phyloP scores from a whole-genome alignment of 2,888 invertebrate species.

The Mimachlamys varia region DNA sequence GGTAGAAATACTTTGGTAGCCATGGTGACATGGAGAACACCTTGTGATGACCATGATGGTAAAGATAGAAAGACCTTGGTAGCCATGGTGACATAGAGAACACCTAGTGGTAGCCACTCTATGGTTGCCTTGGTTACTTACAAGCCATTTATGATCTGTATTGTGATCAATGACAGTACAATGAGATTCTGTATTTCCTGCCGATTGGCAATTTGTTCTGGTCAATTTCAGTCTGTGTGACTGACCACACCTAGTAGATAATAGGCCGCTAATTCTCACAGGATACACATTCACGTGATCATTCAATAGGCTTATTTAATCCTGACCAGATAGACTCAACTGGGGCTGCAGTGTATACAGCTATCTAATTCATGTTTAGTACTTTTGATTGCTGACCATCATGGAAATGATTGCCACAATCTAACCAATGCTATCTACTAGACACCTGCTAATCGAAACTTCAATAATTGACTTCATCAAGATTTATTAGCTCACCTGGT shows the following conservation, averaged over 20 bases:
- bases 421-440: no score
- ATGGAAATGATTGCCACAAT: no score
- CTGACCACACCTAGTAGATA: neutral
- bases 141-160: neutral
- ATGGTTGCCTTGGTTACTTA: no score
- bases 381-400: no score
- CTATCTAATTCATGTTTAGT: no score
- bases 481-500: no score
- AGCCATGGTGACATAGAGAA: neutral
- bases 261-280: neutral
- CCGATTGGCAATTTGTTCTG: conserved; percentile 5
- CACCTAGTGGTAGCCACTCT: neutral
- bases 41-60: neutral
- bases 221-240: neutral
- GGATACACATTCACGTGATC: neutral
- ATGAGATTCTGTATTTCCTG: neutral
- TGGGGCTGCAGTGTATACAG: no score
- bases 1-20: neutral
- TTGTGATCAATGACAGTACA: neutral
- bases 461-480: no score
- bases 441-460: no score
- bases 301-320: neutral
- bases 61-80: neutral
- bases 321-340: no score
- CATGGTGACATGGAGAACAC: neutral